Conservation (phyloP, 1,140 invertebrate species). For the Sitobion miscanthi region DNA sequence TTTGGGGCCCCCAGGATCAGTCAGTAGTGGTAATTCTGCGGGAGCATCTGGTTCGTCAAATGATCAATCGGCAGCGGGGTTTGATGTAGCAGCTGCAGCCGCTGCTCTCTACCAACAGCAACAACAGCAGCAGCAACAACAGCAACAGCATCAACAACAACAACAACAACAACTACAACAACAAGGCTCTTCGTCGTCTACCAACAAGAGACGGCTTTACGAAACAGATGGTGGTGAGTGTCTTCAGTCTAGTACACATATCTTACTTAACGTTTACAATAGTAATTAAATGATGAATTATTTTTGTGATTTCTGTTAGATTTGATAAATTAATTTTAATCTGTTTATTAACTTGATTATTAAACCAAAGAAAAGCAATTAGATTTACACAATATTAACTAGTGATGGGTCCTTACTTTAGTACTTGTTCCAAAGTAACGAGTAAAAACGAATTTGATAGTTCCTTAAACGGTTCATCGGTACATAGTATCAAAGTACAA, state of each 20-base stretch:
- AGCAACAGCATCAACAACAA: background rate
- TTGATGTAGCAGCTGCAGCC: background rate
- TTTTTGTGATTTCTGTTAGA: background rate
- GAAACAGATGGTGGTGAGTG: background rate
- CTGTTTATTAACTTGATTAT: no score
- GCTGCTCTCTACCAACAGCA: slow-evolving; percentile 16
- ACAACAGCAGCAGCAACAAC: background rate
- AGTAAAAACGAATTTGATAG: no score
- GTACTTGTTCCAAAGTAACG: no score
- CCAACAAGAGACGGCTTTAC: background rate
- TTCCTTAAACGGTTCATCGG: no score
- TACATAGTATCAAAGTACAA: no score
- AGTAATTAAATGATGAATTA: background rate
- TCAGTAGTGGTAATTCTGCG: background rate
- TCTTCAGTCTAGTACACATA: background rate
- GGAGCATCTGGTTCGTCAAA: background rate
- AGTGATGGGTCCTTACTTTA: no score
- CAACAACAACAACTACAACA: background rate
- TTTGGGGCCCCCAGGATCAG: background rate
- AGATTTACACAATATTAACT: no score
- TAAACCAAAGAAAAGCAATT: no score
- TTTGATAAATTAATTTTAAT: background rate
- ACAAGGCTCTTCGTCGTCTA: background rate
- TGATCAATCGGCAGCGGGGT: background rate
- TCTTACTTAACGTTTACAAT: background rate